These are phyloP conservation scores for Acanthoscelides obtectus DNA, from an alignment of 2,888 invertebrate species.

Conservation along the genomic window DNA sequence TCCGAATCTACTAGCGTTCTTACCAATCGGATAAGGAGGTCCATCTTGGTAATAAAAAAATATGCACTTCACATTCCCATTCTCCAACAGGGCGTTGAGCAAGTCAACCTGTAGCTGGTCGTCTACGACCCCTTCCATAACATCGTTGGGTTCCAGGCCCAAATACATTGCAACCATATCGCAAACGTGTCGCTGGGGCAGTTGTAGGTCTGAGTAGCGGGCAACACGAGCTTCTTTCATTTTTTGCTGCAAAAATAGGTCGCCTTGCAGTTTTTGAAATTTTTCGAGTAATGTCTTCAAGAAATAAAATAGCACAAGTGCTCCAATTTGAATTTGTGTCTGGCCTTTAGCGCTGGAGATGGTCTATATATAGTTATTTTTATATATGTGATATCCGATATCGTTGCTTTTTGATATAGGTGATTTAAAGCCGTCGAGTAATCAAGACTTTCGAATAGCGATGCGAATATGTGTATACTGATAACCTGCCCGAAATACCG, in stretches of 20 bases:
- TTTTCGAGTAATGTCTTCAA: no score
- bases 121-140: conserved; percentile 70
- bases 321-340: no score
- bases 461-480: no score
- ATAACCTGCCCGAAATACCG: no score
- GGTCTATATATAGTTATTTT: no score
- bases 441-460: no score
- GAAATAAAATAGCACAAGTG: no score
- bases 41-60: conserved; percentile 65
- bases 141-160: conserved; percentile 51
- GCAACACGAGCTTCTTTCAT: conserved; percentile 57
- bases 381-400: no score
- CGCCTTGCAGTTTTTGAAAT: no score
- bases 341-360: no score
- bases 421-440: no score
- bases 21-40: conserved; percentile 63
- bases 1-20: conserved; percentile 7
- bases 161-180: conserved; percentile 60
- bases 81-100: conserved; percentile 56
- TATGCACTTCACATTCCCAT: conserved; percentile 55
- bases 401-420: no score
- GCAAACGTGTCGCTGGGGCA: conserved; percentile 61
- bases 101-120: conserved; percentile 57
- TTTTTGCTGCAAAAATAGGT: conserved; percentile 51
- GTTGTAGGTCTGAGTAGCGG: conserved; percentile 47